phyloP scores from a whole-genome alignment of 2,888 invertebrate genomes.

The Tillus elongatus region DNA sequence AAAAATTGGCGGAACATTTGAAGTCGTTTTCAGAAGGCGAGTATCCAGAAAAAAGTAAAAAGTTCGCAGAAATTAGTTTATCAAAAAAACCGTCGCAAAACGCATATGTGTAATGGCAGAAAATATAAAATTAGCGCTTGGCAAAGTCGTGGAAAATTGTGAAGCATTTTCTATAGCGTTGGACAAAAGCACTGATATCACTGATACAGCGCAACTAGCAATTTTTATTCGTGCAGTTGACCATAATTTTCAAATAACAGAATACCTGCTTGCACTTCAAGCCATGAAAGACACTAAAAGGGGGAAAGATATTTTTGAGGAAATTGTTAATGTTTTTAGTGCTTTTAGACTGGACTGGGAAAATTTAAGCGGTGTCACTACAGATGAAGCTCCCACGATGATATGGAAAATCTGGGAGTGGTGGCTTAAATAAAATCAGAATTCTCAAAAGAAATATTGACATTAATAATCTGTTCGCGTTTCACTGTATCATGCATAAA shows the following conservation, averaged over 20 bases:
- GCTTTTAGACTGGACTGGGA: slow-evolving; percentile 14
- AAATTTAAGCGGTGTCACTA: slow-evolving; percentile 17
- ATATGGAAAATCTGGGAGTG: no score
- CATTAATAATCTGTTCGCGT: slow-evolving; percentile 13
- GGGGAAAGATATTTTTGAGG: slow-evolving; percentile 17
- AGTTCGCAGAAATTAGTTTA: slow-evolving; percentile 14
- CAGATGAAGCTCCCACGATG: slow-evolving; percentile 20
- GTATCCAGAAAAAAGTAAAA: slow-evolving; percentile 17
- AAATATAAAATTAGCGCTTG: slow-evolving; percentile 14
- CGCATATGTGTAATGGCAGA: slow-evolving; percentile 16
- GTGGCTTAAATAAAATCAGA: no score
- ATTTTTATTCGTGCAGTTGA: slow-evolving; percentile 14
- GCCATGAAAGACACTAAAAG: slow-evolving; percentile 8
- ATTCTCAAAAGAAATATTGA: slow-evolving; percentile 17
- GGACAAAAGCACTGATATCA: no score
- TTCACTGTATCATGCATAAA: slow-evolving; percentile 25
- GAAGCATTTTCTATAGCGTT: slow-evolving; percentile 15
- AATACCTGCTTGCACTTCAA: slow-evolving; percentile 12
- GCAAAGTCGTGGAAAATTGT: slow-evolving; percentile 13
- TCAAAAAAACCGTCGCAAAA: slow-evolving; percentile 13
- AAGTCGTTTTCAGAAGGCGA: slow-evolving; percentile 12
- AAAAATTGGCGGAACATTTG: no score
- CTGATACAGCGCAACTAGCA: slow-evolving; percentile 14
- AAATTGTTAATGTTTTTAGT: slow-evolving; percentile 14
- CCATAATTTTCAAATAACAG: slow-evolving; percentile 11